These are phyloP conservation scores for Frankliniella intonsa DNA, from an alignment of 2,888 invertebrate species.

Conservation along the genomic window DNA sequence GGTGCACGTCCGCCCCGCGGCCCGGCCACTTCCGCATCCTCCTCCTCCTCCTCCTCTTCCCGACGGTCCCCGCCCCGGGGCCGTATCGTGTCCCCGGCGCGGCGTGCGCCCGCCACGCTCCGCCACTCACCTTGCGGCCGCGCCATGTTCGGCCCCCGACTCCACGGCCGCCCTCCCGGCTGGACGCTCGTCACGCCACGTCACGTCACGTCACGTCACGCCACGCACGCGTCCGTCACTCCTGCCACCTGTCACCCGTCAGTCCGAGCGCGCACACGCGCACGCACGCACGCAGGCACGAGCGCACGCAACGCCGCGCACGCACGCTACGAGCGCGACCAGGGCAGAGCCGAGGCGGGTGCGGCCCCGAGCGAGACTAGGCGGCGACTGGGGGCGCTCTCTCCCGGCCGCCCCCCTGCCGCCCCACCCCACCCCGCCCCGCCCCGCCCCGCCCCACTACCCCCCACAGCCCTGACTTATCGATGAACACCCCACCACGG, in stretches of 20 bases:
- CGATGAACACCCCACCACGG: background rate
- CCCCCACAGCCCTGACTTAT: background rate
- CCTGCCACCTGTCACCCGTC: background rate
- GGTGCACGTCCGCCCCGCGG: background rate
- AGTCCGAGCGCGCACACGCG: background rate
- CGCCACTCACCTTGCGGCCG: background rate
- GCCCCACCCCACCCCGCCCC: background rate
- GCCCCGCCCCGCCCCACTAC: background rate
- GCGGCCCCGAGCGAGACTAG: background rate
- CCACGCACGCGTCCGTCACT: background rate
- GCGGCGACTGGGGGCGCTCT: conserved; percentile 12
- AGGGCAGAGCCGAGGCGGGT: background rate
- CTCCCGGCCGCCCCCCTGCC: background rate
- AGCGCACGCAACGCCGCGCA: background rate
- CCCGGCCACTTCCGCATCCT: background rate
- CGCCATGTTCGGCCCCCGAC: background rate
- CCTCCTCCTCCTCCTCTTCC: no score
- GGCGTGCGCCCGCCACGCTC: background rate
- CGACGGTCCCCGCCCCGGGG: background rate
- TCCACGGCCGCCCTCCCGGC: background rate
- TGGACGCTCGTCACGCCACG: background rate
- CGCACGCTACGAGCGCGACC: background rate
- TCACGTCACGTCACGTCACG: background rate
- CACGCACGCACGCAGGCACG: background rate
- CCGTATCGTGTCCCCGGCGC: background rate